Evolutionary conservation across 2,797 vertebrate species (phyloP), one percentile per base, ranked within the genome.

Genomic region (Tokudaia tokunoshimensis): DNA sequence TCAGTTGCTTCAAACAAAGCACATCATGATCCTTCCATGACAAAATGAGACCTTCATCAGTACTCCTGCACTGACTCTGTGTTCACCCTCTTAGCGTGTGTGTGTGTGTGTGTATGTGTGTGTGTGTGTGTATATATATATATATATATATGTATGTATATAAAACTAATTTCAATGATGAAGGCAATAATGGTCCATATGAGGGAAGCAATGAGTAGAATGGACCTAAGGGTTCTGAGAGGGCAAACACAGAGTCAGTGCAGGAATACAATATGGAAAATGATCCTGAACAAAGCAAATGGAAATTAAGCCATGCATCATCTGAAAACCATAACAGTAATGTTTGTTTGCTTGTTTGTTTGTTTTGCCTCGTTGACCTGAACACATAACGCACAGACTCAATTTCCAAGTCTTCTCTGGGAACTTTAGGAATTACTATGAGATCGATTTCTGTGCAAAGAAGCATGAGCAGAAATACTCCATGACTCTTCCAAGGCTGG

Each of bases 231-330:
- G 87, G 61, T 92, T 96, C 84, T 59, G 41, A 41, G 70, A 59
- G 14, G 92, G 90, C 57, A 55, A 75, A 31, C 31, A 67, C 67
- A 91, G 92, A 89, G 94, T 75, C 83, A 19, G 17, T 89, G 91
- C 14, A 61, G 82, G 80, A 92, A 47, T 61, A 89, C 5, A 37
- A 34, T 74, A 52, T 2, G n/a, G 80, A 82, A 89, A 89, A 7
- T 52, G 76, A 59, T 72, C 78, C 41, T 41, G 34, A 26, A 81
- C 29, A n/a, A 61, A 75, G 31, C 5, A 89, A 85, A 88, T 82
- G 79, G 41, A 37, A 89, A 86, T n/a, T 20, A 94, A 90, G 44
- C 52, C 78, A 67, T 63, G 63, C 20, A 4, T 97, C 26, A 55
- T 50, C 52, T 79, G 47, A 91, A 93, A 85, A 89, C 37, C 7